Percentiles rank a stretch among this genome's conserved stretches.
These are phyloP conservation scores for Aurelia aurita complex sp. Pacific DNA, from an alignment of 30 jellyfish, hydroid and myxozoan species.

Conservation along the genomic window DNA sequence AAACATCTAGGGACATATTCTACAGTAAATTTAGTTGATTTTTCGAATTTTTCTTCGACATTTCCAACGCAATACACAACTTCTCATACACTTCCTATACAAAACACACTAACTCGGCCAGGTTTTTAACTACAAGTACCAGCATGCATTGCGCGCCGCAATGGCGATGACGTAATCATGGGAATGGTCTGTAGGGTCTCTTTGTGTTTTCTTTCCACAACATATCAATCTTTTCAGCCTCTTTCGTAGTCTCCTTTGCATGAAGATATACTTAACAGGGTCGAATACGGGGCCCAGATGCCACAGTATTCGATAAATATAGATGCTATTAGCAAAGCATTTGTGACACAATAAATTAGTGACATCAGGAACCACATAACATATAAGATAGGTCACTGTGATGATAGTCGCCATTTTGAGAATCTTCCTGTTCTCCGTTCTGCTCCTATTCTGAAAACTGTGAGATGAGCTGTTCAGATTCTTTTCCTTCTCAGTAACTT, in stretches of 20 bases:
- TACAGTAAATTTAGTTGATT: too few species aligned
- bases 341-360: neutral
- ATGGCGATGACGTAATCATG: too few species aligned
- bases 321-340: neutral
- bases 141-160: too few species aligned
- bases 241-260: slow-evolving; percentile 4
- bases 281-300: neutral
- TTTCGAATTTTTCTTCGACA: too few species aligned
- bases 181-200: too few species aligned
- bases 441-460: neutral
- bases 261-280: neutral
- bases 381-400: neutral
- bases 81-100: too few species aligned
- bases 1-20: too few species aligned
- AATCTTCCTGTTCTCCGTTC: neutral
- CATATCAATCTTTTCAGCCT: too few species aligned
- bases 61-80: too few species aligned
- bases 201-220: too few species aligned
- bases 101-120: too few species aligned
- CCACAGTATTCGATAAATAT: neutral
- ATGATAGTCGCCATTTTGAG: neutral
- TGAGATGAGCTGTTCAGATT: neutral
- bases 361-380: neutral
- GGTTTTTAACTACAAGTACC: too few species aligned
- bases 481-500: neutral